Evolutionary conservation across 2,113 vertebrate species (phyloP).

Genomic region (Genyomyrus donnyi): DNA sequence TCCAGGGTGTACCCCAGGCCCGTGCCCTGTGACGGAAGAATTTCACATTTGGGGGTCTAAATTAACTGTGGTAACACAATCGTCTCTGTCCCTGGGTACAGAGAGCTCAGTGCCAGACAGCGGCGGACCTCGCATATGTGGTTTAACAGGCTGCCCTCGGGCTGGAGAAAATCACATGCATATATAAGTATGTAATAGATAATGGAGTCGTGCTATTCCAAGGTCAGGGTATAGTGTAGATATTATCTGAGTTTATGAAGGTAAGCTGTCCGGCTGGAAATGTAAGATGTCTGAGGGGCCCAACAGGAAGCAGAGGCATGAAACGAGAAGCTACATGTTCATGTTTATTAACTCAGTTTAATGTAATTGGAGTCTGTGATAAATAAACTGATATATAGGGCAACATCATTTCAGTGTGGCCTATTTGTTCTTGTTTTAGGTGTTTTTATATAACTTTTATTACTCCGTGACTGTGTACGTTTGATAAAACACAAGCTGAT

Average conservation of each 20-base stretch:
- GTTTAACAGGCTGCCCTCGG: not conserved
- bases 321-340: not conserved
- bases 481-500: not conserved
- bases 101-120: not conserved
- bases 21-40: not conserved
- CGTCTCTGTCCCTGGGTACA: not conserved
- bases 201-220: not conserved
- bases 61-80: not conserved
- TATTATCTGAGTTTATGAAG: not conserved
- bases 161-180: not conserved
- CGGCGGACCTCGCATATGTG: not conserved
- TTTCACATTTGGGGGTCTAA: not conserved
- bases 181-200: constrained; percentile 3
- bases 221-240: not conserved
- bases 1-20: not conserved
- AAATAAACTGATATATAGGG: not conserved
- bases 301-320: not conserved
- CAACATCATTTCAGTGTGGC: not conserved
- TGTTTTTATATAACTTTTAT: not conserved
- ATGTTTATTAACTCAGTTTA: not conserved
- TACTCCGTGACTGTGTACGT: not conserved
- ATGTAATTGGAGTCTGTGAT: not conserved
- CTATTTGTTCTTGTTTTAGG: not conserved
- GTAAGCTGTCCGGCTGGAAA: not conserved
- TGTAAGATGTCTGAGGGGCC: not conserved